These are phyloP conservation scores for Crocallis elinguaria DNA, from an alignment of 2,888 invertebrate species.

Conservation along the genomic window DNA sequence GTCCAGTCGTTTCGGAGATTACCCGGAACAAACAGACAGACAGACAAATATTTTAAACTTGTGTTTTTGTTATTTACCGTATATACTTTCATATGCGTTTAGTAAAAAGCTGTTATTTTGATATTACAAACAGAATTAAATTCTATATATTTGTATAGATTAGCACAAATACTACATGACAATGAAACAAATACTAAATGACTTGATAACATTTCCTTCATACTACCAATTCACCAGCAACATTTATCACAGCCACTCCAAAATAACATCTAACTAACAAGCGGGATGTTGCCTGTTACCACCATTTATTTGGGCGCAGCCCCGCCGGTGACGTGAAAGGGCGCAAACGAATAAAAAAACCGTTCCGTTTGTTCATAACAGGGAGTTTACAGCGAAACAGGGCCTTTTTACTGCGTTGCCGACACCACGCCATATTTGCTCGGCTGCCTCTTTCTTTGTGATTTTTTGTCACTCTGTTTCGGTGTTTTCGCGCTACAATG, in stretches of 20 bases:
- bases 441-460: slow-evolving; percentile 31
- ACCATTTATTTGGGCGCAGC: slow-evolving; percentile 29
- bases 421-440: slow-evolving; percentile 38
- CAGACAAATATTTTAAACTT: no score
- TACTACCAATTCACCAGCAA: no score
- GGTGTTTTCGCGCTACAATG: slow-evolving; percentile 28
- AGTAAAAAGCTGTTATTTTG: no score
- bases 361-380: slow-evolving; percentile 44
- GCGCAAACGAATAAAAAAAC: slow-evolving; percentile 39
- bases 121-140: no score
- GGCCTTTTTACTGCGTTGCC: slow-evolving; percentile 39
- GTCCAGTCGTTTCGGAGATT: no score
- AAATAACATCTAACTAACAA: slow-evolving; percentile 13
- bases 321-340: slow-evolving; percentile 34
- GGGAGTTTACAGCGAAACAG: slow-evolving; percentile 36
- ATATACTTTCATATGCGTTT: no score
- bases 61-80: no score
- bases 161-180: no score
- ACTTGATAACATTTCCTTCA: no score
- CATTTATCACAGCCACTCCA: background rate
- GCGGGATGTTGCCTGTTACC: slow-evolving; percentile 21
- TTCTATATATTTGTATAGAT: no score
- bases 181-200: no score
- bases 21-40: no score
- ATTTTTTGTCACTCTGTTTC: slow-evolving; percentile 29